Conservation (phyloP, 2,888 invertebrate genomes). For the Parnassius glacialis region DNA sequence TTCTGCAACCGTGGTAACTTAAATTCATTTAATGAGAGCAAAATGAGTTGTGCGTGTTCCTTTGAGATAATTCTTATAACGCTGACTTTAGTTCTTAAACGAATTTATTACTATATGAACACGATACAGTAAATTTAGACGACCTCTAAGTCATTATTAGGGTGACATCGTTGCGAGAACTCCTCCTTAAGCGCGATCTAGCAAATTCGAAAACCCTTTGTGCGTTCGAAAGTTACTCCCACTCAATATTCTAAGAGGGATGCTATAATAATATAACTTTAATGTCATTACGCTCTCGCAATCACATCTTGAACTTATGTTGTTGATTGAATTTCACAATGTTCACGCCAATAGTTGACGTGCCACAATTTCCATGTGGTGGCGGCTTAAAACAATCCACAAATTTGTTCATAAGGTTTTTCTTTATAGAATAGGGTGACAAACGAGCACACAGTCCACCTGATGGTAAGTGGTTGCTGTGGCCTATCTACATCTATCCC, state of each 20-base stretch:
- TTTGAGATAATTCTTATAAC: constrained; percentile 32
- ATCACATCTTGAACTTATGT: constrained; percentile 10
- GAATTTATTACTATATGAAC: constrained; percentile 5
- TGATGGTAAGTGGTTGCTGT: no score
- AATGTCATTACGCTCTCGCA: constrained; percentile 22
- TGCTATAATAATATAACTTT: constrained; percentile 35
- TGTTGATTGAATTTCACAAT: not conserved
- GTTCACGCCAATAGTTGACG: no score
- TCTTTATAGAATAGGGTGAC: no score
- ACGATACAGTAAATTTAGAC: constrained; percentile 55
- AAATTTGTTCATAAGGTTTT: no score
- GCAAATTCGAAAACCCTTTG: constrained; percentile 59
- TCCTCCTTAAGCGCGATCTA: constrained; percentile 56
- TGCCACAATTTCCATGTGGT: no score
- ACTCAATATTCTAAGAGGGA: constrained; percentile 46
- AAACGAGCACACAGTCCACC: no score
- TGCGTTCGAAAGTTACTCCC: constrained; percentile 66
- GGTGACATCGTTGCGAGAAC: constrained; percentile 74
- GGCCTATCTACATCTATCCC: no score
- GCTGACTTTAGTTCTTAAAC: not conserved
- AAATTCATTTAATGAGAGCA: constrained; percentile 64
- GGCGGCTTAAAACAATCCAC: no score
- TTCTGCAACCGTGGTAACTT: constrained; percentile 48
- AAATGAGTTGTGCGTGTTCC: constrained; percentile 54
- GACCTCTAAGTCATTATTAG: constrained; percentile 65